These are phyloP conservation scores for Hormaphis cornu DNA, from an alignment of 1,140 invertebrate genomes.

Conservation along the genomic window DNA sequence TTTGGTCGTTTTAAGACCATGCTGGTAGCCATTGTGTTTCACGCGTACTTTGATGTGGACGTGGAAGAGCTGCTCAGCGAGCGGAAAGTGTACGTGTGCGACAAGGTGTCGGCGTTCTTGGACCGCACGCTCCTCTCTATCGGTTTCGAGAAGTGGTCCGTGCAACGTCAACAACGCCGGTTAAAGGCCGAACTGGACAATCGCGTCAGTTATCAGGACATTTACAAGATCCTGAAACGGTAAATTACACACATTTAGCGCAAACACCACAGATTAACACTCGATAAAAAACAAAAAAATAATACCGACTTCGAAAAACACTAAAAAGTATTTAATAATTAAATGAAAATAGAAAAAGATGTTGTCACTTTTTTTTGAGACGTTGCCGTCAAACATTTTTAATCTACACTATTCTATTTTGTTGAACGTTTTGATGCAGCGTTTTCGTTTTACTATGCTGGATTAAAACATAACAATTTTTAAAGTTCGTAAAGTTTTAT, in stretches of 20 bases:
- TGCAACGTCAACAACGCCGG: not conserved
- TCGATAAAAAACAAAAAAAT: too few relatives aligned
- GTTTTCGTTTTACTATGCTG: too few relatives aligned
- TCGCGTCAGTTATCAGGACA: not conserved
- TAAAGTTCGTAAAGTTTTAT: too few relatives aligned
- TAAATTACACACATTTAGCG: not conserved
- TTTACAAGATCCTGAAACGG: constrained; percentile 19
- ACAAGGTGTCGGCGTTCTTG: not conserved
- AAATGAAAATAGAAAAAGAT: too few relatives aligned
- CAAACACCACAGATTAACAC: too few relatives aligned
- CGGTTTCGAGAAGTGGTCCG: not conserved
- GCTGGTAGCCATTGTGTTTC: constrained; percentile 6
- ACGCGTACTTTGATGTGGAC: constrained; percentile 15
- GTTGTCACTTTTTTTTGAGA: too few relatives aligned
- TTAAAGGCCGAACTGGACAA: not conserved
- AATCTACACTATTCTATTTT: too few relatives aligned
- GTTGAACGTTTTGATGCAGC: too few relatives aligned
- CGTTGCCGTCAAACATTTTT: too few relatives aligned
- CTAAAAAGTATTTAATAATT: too few relatives aligned
- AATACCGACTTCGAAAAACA: too few relatives aligned
- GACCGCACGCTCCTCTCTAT: not conserved
- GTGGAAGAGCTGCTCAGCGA: not conserved
- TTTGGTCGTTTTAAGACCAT: not conserved
- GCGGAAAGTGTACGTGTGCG: not conserved
- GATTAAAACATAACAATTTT: too few relatives aligned